Conservation (phyloP, 1,140 invertebrate genomes). For the Aphis craccivora region DNA sequence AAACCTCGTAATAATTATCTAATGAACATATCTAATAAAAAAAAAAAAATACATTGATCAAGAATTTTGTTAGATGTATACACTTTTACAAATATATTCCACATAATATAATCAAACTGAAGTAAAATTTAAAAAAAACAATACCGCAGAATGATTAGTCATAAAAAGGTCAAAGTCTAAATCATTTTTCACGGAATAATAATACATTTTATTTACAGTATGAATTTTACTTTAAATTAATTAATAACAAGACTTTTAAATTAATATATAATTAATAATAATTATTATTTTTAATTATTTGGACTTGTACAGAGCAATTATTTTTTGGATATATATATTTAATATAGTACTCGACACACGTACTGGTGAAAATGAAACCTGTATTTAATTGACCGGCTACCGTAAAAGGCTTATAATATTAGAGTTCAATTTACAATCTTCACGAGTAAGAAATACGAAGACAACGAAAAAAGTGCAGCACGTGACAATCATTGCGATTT, state of each 20-base stretch:
- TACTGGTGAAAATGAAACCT: constrained; percentile 50
- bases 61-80: background rate
- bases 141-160: background rate
- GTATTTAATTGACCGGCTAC: constrained; percentile 48
- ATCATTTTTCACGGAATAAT: background rate
- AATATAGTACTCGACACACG: constrained; percentile 45
- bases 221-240: constrained; percentile 1
- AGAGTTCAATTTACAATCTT: constrained; percentile 20
- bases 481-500: constrained; percentile 51
- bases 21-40: background rate
- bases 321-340: constrained; percentile 16
- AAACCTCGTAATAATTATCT: background rate
- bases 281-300: background rate
- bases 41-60: background rate
- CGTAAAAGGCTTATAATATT: constrained; percentile 49
- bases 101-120: background rate
- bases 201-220: background rate
- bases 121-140: background rate
- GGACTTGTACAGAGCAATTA: background rate
- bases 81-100: background rate
- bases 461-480: constrained; percentile 34
- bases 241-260: background rate
- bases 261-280: background rate
- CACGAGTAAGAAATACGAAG: constrained; percentile 22
- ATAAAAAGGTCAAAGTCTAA: background rate